These are phyloP conservation scores for Clavelina lepadiformis DNA, from an alignment of 23 tunicate species.

Conservation along the genomic window DNA sequence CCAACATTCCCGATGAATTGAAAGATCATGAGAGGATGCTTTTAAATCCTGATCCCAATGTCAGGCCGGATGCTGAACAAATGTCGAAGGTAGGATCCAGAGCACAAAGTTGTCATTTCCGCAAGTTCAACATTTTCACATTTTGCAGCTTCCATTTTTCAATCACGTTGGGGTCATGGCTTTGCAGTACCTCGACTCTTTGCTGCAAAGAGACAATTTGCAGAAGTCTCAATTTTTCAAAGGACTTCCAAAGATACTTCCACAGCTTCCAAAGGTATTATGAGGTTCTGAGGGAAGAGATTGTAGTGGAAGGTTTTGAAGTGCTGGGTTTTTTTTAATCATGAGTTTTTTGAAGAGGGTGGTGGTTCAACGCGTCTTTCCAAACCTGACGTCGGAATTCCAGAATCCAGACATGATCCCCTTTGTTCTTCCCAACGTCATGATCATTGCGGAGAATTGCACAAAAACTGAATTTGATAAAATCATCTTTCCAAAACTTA, in stretches of 20 bases:
- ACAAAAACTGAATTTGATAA: constrained; percentile 31
- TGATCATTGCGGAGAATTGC: constrained; percentile 78
- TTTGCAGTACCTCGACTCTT: constrained; percentile 81
- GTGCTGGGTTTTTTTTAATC: too few species aligned
- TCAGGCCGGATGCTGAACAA: constrained; percentile 90
- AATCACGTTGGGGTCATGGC: constrained; percentile 88
- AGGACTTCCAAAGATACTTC: constrained; percentile 58
- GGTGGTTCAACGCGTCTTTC: constrained; percentile 68
- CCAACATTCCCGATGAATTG: constrained; percentile 74
- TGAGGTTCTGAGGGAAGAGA: neutral
- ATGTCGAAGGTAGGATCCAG: constrained; percentile 77
- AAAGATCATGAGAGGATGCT: constrained; percentile 87
- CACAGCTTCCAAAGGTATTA: constrained; percentile 77
- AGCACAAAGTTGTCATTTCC: neutral
- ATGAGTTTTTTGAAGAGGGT: too few species aligned
- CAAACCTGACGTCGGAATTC: constrained; percentile 62
- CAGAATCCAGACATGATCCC: constrained; percentile 80
- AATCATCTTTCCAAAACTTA: constrained; percentile 47
- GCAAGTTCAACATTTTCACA: neutral
- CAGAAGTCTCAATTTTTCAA: constrained; percentile 91
- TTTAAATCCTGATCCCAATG: constrained; percentile 63
- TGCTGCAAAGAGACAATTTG: constrained; percentile 74
- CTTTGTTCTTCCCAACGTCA: constrained; percentile 78
- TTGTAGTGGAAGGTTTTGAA: too few species aligned
- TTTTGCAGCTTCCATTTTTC: constrained; percentile 80